Base-by-base conservation (phyloP, 2,113 vertebrate species). In the Trinectes maculatus region DNA sequence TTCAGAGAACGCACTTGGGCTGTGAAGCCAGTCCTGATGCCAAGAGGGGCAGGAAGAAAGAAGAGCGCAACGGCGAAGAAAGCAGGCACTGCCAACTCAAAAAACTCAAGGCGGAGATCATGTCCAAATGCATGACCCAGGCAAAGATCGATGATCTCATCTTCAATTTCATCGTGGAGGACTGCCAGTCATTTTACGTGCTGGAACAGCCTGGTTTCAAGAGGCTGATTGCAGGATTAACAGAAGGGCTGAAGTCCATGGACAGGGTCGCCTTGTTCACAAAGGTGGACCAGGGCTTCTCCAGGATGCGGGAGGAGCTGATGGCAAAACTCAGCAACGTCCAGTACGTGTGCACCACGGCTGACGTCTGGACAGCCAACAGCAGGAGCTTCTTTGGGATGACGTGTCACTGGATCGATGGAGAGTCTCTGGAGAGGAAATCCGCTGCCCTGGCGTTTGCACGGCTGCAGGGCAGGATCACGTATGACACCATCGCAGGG, bases 371-470 rank as follows among this genome's bases (percentile, higher is more conserved):
- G 91, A 89, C 86, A 0, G 85, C 86, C 64, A 73, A 80, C 74
- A 80, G 29, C 80, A 78, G 86, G 9, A 91, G 87, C 80, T 91
- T 88, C 74, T 91, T 92, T 3, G 90, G 87, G 40, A 90, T 91
- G 89, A 92, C 91, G 3, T 92, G 90, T 25, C 89, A 91, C 85
- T 92, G 91, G 90, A 91, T 91, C 5, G 87, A 92, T 11, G 0
- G 24, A 0, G 28, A 52, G 2, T 77, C 87, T 6, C 13, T 92
- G 69, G 91, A 92, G 79, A 85, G 89, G 68, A 91, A 89, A 21
- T 92, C 91, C 0, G 89, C 87, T 0, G 87, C 89, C 3, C 75
- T 92, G 60, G 89, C 76, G 3, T 93, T 91, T 8, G 66, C 87
- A 0, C 69, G 83, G 44, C 80, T 92, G 44, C 84, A 79, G 33